Base-by-base conservation (phyloP, 2,888 invertebrate genomes). In the Apoda limacodes region DNA sequence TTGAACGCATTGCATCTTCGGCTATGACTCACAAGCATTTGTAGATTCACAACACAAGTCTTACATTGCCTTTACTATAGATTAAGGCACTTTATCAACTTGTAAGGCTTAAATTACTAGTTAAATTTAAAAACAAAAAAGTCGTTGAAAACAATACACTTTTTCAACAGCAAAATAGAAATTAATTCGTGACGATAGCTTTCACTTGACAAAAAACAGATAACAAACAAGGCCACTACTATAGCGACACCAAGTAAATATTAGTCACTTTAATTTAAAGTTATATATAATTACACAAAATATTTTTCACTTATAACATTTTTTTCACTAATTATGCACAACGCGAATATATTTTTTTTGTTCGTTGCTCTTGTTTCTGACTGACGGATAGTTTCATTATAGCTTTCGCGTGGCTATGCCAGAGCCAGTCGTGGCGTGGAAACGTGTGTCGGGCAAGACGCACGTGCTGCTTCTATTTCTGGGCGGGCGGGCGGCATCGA, bases 391-490 rank as follows among this genome's bases (percentile, higher is more conserved):
- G 13, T 22, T 22, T 26, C 9, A 22, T 4, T 12, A 28, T 12
- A 25, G 23, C 30, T 22, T 17, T 14, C 39, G 50, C 39, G 49
- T 35, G 40, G 29, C 31, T 43, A 22, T 39, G 36, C 40, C 39
- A 37, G 42, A 40, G 46, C 42, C 39, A 38, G 30, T 38, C 40
- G 46, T 44, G 42, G 45, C 35, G 40, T 25, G 32, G 48, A 48
- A 51, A 61, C 76, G 74, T 69, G 63, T 61, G 67, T 52, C 70
- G 63, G 59, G 60, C 48, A 48, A 55, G 69, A 67, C 76, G 72
- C 78, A 76, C 78, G 75, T 78, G 80, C 75, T 74, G 65, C 70
- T 69, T 76, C 78, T 80, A 80, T 80, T 78, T 72, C 68, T 70
- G 74, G 69, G 31, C 5, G 10, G 5, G 4, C n/a, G 23, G 5